Conservation (phyloP, 35 echinoderm and acorn worm genomes). For the Strongylocentrotus purpuratus region DNA sequence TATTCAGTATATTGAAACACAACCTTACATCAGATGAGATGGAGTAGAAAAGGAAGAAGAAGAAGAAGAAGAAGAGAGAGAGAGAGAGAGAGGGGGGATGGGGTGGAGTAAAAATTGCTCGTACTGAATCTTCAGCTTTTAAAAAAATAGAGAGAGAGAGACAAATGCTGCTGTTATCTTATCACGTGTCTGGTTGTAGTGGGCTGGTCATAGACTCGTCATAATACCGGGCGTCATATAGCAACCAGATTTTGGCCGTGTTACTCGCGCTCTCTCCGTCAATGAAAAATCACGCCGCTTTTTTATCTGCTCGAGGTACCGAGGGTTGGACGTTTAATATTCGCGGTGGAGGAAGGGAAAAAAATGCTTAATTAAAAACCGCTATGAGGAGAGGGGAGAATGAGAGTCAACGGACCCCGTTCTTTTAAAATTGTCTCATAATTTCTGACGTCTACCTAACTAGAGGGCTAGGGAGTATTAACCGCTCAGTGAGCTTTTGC, state of each 20-base stretch:
- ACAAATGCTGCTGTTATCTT: slow-evolving; percentile 28
- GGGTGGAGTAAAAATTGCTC: background rate
- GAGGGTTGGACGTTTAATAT: background rate
- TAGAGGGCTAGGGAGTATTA: background rate
- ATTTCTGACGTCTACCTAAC: slow-evolving; percentile 32
- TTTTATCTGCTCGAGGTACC: background rate
- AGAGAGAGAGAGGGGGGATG: background rate
- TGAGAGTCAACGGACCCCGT: background rate
- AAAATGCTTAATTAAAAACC: slow-evolving; percentile 31
- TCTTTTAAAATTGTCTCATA: slow-evolving; percentile 33
- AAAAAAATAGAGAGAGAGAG: background rate
- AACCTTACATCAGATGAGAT: background rate
- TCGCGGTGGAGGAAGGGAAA: background rate
- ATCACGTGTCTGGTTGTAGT: slow-evolving; percentile 9
- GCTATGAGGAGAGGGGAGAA: slow-evolving; percentile 17
- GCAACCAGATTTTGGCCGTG: background rate
- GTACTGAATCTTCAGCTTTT: background rate
- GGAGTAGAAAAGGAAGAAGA: background rate
- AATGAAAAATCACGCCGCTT: slow-evolving; percentile 35
- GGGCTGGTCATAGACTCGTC: background rate
- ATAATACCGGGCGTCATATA: background rate
- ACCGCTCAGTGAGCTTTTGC: background rate
- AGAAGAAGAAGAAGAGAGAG: background rate
- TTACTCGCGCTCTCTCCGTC: slow-evolving; percentile 21
- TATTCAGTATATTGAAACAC: background rate